These are phyloP conservation scores for Aphidius gifuensis DNA, from an alignment of 1,140 invertebrate species.

Conservation along the genomic window DNA sequence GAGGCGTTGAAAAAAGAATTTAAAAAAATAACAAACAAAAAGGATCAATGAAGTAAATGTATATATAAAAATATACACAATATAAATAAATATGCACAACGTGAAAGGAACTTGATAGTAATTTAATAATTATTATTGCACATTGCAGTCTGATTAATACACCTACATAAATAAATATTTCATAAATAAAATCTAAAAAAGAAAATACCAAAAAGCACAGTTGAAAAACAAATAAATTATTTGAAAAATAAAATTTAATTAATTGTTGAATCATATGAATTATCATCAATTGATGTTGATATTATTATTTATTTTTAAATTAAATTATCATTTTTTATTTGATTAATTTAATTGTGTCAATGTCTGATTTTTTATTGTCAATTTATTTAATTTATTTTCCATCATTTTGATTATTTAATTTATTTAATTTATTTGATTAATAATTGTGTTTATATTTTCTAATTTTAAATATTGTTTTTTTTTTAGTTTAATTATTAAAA, in stretches of 20 bases:
- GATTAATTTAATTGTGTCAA: too few relatives aligned
- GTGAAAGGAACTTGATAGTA: conserved; percentile 13
- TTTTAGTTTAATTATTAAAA: background rate
- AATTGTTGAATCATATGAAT: too few relatives aligned
- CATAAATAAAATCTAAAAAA: too few relatives aligned
- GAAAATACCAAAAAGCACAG: too few relatives aligned
- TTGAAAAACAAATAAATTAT: too few relatives aligned
- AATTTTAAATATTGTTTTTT: background rate
- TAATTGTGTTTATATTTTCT: conserved; percentile 8
- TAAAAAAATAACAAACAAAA: background rate
- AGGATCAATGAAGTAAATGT: conserved; percentile 11
- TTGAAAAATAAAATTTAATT: too few relatives aligned
- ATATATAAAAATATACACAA: background rate
- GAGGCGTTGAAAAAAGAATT: conserved; percentile 3
- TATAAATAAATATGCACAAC: background rate
- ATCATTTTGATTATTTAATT: too few relatives aligned
- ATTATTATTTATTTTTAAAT: too few relatives aligned
- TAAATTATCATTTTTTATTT: too few relatives aligned
- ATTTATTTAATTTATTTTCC: background rate
- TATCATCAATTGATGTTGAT: too few relatives aligned
- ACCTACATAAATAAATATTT: background rate
- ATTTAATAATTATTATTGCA: background rate
- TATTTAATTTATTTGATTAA: background rate
- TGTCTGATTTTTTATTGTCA: background rate
- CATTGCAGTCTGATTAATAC: background rate